Percentiles rank a stretch among this genome's conserved stretches.
Evolutionary conservation across 2,888 invertebrate species (phyloP).

Genomic region (Drosophila borborema): DNA sequence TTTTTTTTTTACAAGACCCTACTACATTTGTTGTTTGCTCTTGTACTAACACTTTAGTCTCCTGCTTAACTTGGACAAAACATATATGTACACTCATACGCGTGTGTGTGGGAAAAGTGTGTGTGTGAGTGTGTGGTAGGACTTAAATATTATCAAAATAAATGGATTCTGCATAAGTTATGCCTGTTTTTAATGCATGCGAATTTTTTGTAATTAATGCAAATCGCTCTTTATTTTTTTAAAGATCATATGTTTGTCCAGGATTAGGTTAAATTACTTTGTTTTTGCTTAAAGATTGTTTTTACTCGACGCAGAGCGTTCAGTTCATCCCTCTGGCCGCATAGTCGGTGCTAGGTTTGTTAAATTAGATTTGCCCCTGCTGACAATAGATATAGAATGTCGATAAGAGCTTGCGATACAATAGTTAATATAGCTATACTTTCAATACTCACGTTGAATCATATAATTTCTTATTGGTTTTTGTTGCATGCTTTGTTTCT

Average conservation of each 20-base stretch:
- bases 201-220: slow-evolving; percentile 62
- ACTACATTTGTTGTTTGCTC: slow-evolving; percentile 31
- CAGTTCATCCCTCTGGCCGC: slow-evolving; percentile 28
- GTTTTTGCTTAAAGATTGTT: slow-evolving; percentile 7
- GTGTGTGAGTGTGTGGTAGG: slow-evolving; percentile 14
- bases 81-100: slow-evolving; percentile 49
- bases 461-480: slow-evolving; percentile 51
- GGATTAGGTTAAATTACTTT: slow-evolving; percentile 27
- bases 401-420: slow-evolving; percentile 61
- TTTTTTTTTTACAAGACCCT: slow-evolving; percentile 47
- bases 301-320: slow-evolving; percentile 17
- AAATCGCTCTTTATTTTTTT: slow-evolving; percentile 71
- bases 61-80: slow-evolving; percentile 70
- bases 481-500: slow-evolving; percentile 33
- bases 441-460: slow-evolving; percentile 64
- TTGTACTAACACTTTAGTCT: slow-evolving; percentile 59
- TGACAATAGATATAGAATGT: slow-evolving; percentile 64
- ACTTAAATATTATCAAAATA: slow-evolving; percentile 45
- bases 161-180: slow-evolving; percentile 59
- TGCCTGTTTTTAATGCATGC: slow-evolving; percentile 62
- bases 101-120: slow-evolving; percentile 3
- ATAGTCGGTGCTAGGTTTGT: slow-evolving; percentile 37
- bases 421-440: slow-evolving; percentile 25
- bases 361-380: slow-evolving; percentile 64
- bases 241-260: slow-evolving; percentile 55